phyloP scores from a whole-genome alignment of 1,140 invertebrate genomes.

The Whitmania pigra region DNA sequence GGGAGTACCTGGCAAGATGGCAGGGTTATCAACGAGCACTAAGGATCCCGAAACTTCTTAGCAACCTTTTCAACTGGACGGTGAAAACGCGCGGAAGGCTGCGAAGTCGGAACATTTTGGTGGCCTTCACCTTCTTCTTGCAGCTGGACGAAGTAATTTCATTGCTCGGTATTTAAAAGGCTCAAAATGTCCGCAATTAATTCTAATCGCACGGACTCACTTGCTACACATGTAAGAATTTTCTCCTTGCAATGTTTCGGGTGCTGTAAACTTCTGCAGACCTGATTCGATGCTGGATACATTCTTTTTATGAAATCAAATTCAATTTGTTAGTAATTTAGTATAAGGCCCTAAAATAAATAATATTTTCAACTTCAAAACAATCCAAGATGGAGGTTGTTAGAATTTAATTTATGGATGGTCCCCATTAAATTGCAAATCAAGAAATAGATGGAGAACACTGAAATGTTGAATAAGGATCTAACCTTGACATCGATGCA shows the following conservation, averaged over 20 bases:
- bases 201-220: not conserved
- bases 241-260: slow-evolving; percentile 8
- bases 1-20: not conserved
- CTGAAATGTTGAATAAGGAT: not conserved
- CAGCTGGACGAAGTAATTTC: slow-evolving; percentile 49
- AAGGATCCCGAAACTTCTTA: not conserved
- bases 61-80: slow-evolving; percentile 77
- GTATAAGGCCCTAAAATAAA: not conserved
- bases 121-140: slow-evolving; percentile 76
- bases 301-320: not conserved
- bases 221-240: slow-evolving; percentile 8
- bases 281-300: slow-evolving; percentile 2
- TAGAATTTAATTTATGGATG: not conserved
- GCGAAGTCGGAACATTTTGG: slow-evolving; percentile 81
- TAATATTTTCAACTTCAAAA: not conserved
- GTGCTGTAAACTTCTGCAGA: slow-evolving; percentile 4
- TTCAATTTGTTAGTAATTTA: not conserved
- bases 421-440: not conserved
- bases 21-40: not conserved
- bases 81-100: slow-evolving; percentile 80
- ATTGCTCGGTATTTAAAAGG: no score
- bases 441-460: not conserved
- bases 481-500: slow-evolving; percentile 64
- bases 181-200: not conserved
- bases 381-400: not conserved